Conservation (phyloP, 2,113 vertebrate genomes). For the Ceyx melanurus region DNA sequence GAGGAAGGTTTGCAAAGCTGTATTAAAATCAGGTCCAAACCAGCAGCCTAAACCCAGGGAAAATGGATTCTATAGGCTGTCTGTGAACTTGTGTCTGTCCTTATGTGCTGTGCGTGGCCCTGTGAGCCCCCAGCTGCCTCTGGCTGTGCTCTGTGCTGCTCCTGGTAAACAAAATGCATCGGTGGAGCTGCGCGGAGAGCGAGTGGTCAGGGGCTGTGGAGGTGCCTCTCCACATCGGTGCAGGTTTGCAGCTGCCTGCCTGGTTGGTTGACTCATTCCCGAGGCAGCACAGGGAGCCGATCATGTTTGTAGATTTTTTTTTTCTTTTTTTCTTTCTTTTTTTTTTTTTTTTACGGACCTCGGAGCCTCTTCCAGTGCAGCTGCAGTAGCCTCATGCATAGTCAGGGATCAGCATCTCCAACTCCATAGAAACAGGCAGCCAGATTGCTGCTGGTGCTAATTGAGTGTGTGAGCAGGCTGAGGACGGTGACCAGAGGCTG, state of each 20-base stretch:
- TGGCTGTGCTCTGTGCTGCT: background rate
- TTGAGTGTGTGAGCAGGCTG: conserved; percentile 7
- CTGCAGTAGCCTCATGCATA: conserved; percentile 69
- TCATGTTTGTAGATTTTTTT: background rate
- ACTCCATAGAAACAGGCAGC: conserved; percentile 75
- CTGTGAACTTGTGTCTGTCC: background rate
- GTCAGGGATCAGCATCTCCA: conserved; percentile 59
- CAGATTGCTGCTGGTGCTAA: background rate
- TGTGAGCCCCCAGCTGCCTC: background rate
- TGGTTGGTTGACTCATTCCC: background rate
- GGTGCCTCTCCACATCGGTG: background rate
- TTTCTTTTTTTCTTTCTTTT: background rate
- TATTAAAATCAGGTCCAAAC: background rate
- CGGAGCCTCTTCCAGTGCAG: conserved; percentile 40
- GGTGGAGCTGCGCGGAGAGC: background rate
- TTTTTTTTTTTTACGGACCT: background rate
- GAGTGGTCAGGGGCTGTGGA: background rate
- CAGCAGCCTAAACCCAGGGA: background rate
- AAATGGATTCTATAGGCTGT: background rate
- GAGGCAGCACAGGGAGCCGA: conserved; percentile 26
- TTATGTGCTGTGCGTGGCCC: background rate
- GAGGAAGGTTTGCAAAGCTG: background rate
- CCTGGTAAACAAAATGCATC: background rate
- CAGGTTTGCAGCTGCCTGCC: conserved; percentile 15
- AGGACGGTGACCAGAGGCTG: background rate